Evolutionary conservation across 1,140 invertebrate species (phyloP).

Genomic region (Drosophila quadrilineata): DNA sequence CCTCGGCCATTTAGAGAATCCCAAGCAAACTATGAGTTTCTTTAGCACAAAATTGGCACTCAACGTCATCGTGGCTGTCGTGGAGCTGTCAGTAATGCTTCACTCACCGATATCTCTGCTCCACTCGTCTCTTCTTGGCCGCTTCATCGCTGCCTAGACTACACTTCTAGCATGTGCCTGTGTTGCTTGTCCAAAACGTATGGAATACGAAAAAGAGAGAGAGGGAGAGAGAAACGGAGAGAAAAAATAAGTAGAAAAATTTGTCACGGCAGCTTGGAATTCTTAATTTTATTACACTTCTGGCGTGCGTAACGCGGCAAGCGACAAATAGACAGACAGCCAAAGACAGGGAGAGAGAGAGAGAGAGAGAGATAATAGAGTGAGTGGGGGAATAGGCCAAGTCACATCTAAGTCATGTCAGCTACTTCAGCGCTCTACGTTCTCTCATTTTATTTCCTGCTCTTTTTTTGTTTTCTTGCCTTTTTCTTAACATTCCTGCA

Average conservation of each 20-base stretch:
- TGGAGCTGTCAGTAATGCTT: conserved; percentile 60
- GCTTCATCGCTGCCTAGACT: not conserved
- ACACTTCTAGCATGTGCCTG: too few relatives aligned
- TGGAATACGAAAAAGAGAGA: too few relatives aligned
- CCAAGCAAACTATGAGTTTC: conserved; percentile 56
- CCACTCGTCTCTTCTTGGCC: not conserved
- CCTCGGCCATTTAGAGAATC: not conserved
- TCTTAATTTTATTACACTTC: conserved; percentile 80
- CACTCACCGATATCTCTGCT: conserved; percentile 50
- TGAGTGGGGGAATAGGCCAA: conserved; percentile 43
- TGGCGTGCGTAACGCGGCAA: conserved; percentile 55
- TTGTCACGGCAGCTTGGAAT: conserved; percentile 81
- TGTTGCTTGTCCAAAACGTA: too few relatives aligned
- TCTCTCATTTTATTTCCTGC: conserved; percentile 10
- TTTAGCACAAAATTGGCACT: conserved; percentile 70
- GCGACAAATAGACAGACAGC: conserved; percentile 43
- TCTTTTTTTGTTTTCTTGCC: conserved; percentile 12
- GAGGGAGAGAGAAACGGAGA: too few relatives aligned
- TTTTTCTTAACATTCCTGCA: conserved; percentile 57
- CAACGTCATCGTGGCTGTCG: conserved; percentile 56
- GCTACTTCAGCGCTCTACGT: conserved; percentile 21
- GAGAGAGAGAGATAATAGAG: not conserved
- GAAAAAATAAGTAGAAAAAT: too few relatives aligned
- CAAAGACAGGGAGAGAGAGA: not conserved
- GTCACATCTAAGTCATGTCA: conserved; percentile 21